Evolutionary conservation across 2,113 vertebrate species (phyloP).

Genomic region (Anseranas semipalmata): DNA sequence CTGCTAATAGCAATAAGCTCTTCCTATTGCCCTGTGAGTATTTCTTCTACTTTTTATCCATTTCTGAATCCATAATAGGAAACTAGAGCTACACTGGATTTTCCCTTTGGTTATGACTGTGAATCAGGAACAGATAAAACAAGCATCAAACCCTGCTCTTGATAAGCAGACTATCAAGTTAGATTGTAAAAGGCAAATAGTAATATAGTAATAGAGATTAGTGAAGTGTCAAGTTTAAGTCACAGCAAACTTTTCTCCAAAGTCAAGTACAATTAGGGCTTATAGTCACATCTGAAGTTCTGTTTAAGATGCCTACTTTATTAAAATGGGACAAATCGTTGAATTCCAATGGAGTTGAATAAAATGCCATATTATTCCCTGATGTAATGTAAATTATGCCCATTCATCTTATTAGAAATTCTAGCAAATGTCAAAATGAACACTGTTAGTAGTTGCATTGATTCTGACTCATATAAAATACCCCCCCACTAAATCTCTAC

Average conservation of each 20-base stretch:
- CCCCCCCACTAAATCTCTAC: neutral
- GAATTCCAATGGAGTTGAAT: neutral
- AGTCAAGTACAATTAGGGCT: neutral
- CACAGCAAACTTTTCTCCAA: neutral
- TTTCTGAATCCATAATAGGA: neutral
- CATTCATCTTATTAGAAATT: neutral
- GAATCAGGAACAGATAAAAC: neutral
- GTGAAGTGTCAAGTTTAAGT: neutral
- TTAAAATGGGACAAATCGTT: neutral
- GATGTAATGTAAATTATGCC: neutral
- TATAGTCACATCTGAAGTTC: neutral
- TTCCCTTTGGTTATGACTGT: neutral
- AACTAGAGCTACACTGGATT: neutral
- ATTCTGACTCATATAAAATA: neutral
- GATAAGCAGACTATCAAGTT: neutral
- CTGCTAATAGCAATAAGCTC: rapidly evolving
- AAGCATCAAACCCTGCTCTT: neutral
- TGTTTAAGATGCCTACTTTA: neutral
- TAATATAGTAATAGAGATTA: neutral
- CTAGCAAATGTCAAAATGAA: neutral
- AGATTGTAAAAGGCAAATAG: neutral
- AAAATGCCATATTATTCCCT: neutral
- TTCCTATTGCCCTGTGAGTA: neutral
- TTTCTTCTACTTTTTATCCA: neutral
- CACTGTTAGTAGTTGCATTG: neutral